Percentiles rank a stretch among this genome's conserved stretches.
These are phyloP conservation scores for Scomber colias DNA, from an alignment of 2,113 vertebrate species.

Conservation along the genomic window DNA sequence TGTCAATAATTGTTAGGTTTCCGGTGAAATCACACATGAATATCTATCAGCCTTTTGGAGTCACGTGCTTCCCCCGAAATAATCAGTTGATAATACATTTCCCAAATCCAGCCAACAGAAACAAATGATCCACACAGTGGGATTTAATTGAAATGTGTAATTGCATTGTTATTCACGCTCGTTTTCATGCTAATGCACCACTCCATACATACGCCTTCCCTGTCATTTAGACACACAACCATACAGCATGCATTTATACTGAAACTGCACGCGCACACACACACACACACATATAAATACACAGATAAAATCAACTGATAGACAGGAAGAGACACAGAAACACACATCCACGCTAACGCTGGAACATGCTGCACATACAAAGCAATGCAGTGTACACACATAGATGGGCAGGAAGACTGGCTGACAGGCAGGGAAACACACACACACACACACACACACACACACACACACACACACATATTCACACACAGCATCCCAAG, in stretches of 20 bases:
- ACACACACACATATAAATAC: slow-evolving; percentile 22
- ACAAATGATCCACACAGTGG: slow-evolving; percentile 55
- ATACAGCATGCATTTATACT: neutral
- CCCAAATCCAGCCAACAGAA: slow-evolving; percentile 50
- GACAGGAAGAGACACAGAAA: slow-evolving; percentile 41
- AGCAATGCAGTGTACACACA: slow-evolving; percentile 52
- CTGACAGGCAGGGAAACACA: slow-evolving; percentile 60
- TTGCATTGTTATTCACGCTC: slow-evolving; percentile 72
- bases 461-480: slow-evolving; percentile 58
- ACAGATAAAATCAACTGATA: slow-evolving; percentile 42
- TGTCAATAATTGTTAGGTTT: slow-evolving; percentile 42
- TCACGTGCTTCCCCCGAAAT: slow-evolving; percentile 21
- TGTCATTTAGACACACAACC: slow-evolving; percentile 25
- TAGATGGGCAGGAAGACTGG: slow-evolving; percentile 44
- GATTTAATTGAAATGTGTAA: slow-evolving; percentile 75
- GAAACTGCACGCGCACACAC: neutral
- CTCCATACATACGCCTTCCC: slow-evolving; percentile 22
- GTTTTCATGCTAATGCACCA: slow-evolving; percentile 31
- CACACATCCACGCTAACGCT: slow-evolving; percentile 52
- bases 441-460: slow-evolving; percentile 58
- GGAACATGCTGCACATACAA: slow-evolving; percentile 65
- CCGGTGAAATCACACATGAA: slow-evolving; percentile 44
- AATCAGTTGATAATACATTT: slow-evolving; percentile 54
- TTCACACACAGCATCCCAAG: slow-evolving; percentile 63
- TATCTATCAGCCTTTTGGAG: slow-evolving; percentile 29